Evolutionary conservation across 2,797 vertebrate species (phyloP), one percentile per base, ranked within the genome.

Genomic region (Amazona ochrocephala): DNA sequence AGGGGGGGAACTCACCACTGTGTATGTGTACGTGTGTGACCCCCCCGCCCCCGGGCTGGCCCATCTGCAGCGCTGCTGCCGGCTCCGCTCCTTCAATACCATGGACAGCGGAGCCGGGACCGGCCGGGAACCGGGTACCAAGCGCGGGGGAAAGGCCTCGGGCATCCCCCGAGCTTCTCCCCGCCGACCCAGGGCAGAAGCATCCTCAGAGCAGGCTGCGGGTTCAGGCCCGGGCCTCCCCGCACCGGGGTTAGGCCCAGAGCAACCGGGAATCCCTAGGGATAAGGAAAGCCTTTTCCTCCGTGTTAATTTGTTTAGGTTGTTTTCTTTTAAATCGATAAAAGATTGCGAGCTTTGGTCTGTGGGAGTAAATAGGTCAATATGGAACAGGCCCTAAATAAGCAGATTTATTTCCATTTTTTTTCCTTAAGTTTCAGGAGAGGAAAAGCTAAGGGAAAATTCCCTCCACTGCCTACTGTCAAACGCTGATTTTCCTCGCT

Each of bases 41-140:
- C 42, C 45, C 24, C 62, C 75, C 48, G 37, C 37, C 16, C 60
- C 73, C 1, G 37, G 2, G 13, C 3, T 7, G 73, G 45, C 1
- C 67, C 21, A n/a, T 4, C 34, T 4, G 26, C 30, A 60, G n/a
- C n/a, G 72, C 72, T 0, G 60, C 84, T 6, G 81, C 50, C 51
- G 13, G 67, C 83, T 64, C 75, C 15, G 47, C 45, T 87, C 74
- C 74, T 95, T 97, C 97, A 98, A 98, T 68, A 98, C 98, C 98
- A 98, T 98, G 97, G 98, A 98, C 98, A 98, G 98, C 97, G 92
- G 96, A 96, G 56, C 34, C 10, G 53, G 30, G 30, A 39, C 47
- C 45, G 54, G 61, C 88, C 45, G 61, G 74, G 56, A 60, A 60
- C n/a, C 56, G 56, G n/a, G n/a, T 23, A 60, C n/a, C n/a, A n/a